Conservation (phyloP, 2,797 vertebrate genomes). For the Parambassis ranga region DNA sequence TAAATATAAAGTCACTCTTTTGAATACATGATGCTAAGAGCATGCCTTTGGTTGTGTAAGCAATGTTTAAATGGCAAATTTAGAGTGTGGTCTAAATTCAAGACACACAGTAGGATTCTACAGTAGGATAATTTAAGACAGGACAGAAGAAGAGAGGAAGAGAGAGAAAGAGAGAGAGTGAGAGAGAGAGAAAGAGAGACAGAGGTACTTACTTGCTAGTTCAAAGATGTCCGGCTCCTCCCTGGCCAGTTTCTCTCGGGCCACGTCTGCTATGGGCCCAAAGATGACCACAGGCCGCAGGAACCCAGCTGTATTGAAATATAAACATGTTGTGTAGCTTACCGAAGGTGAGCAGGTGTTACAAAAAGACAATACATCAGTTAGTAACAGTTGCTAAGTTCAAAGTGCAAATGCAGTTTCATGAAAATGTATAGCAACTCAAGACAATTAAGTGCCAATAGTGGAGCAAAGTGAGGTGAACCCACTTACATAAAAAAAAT, state of each 20-base stretch:
- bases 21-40: constrained; percentile 1
- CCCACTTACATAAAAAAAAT: background rate
- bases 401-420: background rate
- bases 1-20: no score
- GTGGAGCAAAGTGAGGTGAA: background rate
- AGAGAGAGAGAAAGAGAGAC: no score
- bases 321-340: background rate
- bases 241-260: constrained; percentile 92
- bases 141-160: background rate
- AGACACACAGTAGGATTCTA: background rate
- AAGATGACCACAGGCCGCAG: constrained; percentile 97
- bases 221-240: constrained; percentile 96
- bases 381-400: background rate
- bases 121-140: background rate
- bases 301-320: constrained; percentile 88
- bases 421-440: background rate
- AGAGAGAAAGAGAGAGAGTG: no score
- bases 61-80: background rate
- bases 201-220: constrained; percentile 95
- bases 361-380: background rate
- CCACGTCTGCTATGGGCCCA: constrained; percentile 95
- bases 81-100: background rate
- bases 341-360: background rate
- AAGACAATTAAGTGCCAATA: background rate
- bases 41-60: background rate